Base-by-base conservation (phyloP, 2,888 invertebrate species). In the Melolontha melolontha region DNA sequence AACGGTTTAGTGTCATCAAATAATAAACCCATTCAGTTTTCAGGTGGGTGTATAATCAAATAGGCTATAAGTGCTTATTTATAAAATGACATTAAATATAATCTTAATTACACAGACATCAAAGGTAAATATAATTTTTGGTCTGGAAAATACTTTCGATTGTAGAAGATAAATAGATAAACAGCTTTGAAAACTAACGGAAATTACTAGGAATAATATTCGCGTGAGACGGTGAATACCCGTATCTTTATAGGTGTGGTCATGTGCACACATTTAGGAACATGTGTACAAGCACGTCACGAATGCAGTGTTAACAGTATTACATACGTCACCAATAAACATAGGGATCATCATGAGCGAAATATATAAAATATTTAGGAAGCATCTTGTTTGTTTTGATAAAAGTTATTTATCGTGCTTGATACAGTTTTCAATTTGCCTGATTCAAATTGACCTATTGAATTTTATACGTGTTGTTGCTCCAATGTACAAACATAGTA, bases 121-220 rank as follows among this genome's bases (percentile, higher is more conserved):
- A 22, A 16, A n/a, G n/a, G 41, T 55, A 55, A 55, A 41, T 22
- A 41, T 34, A 2, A 34, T 34, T 34, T 6, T 34, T 1, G 6
- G 6, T 34, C 22, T 22, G 22, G 22, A 22, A 22, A 22, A 22
- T 22, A 22, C 8, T 50, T 55, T 55, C 11, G n/a, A 22, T 14
- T 7, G 8, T 14, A 6, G n/a, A 55, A 55, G 22, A 40, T 55
- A 41, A 16, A 17, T 34, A 17, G 39, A 55, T 16, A 41, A 55
- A 55, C 39, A 55, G 55, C 41, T 11, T 55, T 17, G n/a, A 27
- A n/a, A 55, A 40, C 40, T 55, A 55, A 55, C 55, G 55, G 55
- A 55, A 54, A 55, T 22, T 41, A n/a, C 40, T 41, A 16, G 22
- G 40, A 40, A 40, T 55, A 40, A 40, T 41, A 55, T 47, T 47